These are phyloP conservation scores for Patiria miniata DNA, from an alignment of 35 echinoderm and acorn worm genomes.

Conservation along the genomic window DNA sequence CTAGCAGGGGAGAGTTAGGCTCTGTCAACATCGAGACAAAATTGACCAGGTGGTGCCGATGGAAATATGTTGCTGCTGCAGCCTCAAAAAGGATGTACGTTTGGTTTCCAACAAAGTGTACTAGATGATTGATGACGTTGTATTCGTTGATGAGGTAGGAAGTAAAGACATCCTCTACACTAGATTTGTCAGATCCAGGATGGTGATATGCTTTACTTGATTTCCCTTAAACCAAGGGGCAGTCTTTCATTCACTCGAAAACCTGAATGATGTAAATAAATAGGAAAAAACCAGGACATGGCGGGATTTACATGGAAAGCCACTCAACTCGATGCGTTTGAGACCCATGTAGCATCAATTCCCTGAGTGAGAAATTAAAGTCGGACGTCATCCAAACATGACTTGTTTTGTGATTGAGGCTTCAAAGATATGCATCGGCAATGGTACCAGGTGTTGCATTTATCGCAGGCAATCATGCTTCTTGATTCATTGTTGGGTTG, in stretches of 20 bases:
- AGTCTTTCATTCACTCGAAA: not conserved
- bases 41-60: conserved; percentile 12
- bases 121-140: conserved; percentile 26
- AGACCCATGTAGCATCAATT: too few species aligned
- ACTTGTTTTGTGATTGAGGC: not conserved
- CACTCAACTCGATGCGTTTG: too few species aligned
- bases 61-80: conserved; percentile 47
- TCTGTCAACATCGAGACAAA: conserved; percentile 29
- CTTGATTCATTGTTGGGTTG: not conserved
- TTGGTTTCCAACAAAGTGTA: conserved; percentile 46
- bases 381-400: too few species aligned
- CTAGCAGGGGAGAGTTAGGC: conserved; percentile 31
- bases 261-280: not conserved
- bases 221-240: not conserved
- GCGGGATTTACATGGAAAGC: too few species aligned
- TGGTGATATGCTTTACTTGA: conserved; percentile 57
- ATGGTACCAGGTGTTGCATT: not conserved
- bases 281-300: not conserved
- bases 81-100: conserved; percentile 53
- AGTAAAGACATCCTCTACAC: conserved; percentile 30
- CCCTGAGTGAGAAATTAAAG: too few species aligned
- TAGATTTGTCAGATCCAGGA: conserved; percentile 47
- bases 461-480: not conserved
- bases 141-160: conserved; percentile 3
- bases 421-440: not conserved